Evolutionary conservation across 2,888 invertebrate species (phyloP).

Genomic region (Eremobia ochroleuca): DNA sequence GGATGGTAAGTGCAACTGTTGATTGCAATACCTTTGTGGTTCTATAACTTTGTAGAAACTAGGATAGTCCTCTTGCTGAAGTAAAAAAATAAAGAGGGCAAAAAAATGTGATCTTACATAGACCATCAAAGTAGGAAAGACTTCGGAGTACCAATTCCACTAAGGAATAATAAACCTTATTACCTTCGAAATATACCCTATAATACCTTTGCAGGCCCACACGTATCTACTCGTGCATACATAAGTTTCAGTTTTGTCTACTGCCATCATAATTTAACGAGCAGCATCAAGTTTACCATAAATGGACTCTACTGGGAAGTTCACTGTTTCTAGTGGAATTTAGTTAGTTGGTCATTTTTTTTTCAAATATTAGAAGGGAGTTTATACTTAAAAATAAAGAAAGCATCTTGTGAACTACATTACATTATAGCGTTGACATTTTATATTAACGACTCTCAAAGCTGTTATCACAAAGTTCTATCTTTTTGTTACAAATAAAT

Average conservation of each 20-base stretch:
- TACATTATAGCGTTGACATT: conserved; percentile 38
- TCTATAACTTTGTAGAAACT: not conserved
- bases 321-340: not conserved
- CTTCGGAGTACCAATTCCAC: not conserved
- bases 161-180: not conserved
- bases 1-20: not conserved
- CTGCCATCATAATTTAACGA: not conserved
- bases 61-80: not conserved
- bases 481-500: conserved; percentile 53
- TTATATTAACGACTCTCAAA: conserved; percentile 38
- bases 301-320: not conserved
- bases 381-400: not conserved
- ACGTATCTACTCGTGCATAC: not conserved
- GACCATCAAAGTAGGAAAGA: not conserved
- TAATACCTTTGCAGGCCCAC: not conserved
- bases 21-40: not conserved
- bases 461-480: conserved; percentile 44
- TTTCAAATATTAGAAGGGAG: conserved; percentile 7
- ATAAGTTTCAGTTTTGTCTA: not conserved
- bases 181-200: not conserved
- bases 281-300: not conserved
- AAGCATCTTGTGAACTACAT: conserved; percentile 11
- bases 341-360: not conserved
- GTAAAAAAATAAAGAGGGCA: not conserved
- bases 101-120: not conserved